Percentiles rank a stretch among this genome's conserved stretches.
Evolutionary conservation across 1,140 invertebrate genomes (phyloP).

Genomic region (Hylaeus volcanicus): DNA sequence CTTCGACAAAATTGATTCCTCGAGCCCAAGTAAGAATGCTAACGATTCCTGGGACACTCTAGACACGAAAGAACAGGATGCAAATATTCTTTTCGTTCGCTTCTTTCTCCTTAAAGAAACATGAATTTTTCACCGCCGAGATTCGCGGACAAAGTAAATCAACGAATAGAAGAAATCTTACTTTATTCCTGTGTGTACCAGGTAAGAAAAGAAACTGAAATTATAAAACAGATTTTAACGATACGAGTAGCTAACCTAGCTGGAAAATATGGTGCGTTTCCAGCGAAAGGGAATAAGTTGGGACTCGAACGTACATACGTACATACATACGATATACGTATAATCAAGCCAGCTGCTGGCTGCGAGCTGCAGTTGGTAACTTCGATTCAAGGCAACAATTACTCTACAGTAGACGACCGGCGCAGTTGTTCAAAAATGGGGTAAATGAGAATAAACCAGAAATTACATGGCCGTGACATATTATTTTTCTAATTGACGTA

Average conservation of each 20-base stretch:
- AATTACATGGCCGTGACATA: conserved; percentile 34
- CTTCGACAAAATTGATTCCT: neutral
- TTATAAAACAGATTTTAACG: too few relatives aligned
- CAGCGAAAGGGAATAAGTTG: neutral
- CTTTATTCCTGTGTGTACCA: too few relatives aligned
- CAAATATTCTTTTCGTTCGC: too few relatives aligned
- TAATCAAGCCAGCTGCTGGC: conserved; percentile 3
- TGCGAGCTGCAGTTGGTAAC: neutral
- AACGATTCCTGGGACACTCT: neutral
- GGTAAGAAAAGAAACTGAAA: neutral
- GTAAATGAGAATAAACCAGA: conserved; percentile 48
- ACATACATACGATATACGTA: neutral
- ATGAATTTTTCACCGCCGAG: too few relatives aligned
- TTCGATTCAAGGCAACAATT: conserved; percentile 23
- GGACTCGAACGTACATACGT: neutral
- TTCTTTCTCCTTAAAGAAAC: too few relatives aligned
- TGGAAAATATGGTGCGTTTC: neutral
- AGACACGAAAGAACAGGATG: too few relatives aligned
- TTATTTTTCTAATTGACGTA: conserved; percentile 50
- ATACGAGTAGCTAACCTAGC: too few relatives aligned
- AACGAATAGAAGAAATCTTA: too few relatives aligned
- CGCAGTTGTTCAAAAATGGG: conserved; percentile 33
- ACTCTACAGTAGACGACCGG: conserved; percentile 9
- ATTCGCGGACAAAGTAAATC: too few relatives aligned
- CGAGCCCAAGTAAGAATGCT: neutral